Evolutionary conservation across 2,797 vertebrate genomes (phyloP).

Genomic region (Enteromius thamalakanensis): DNA sequence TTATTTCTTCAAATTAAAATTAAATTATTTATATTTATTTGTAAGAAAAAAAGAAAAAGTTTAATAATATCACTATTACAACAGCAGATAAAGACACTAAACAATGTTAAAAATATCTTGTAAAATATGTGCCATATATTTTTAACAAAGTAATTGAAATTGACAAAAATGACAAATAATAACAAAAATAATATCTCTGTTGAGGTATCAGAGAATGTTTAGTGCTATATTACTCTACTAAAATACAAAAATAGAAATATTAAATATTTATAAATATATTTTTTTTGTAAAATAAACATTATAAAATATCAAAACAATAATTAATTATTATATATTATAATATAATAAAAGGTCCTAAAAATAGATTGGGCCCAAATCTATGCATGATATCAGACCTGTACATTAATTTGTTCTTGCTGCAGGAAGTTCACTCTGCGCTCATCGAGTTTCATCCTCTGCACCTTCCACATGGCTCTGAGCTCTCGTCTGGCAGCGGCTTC

Average conservation of each 20-base stretch:
- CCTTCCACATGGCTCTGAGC: conserved; percentile 88
- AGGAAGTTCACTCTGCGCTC: conserved; percentile 84
- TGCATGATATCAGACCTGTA: conserved; percentile 74
- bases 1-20: no score
- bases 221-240: background rate
- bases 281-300: no score
- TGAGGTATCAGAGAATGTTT: no score
- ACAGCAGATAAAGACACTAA: no score
- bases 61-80: no score
- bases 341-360: background rate
- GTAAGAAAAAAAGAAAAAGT: no score
- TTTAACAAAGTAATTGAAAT: background rate
- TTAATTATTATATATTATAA: no score
- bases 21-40: no score
- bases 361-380: background rate
- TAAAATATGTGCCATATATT: background rate
- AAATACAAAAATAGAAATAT: background rate
- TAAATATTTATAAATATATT: background rate
- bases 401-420: conserved; percentile 73
- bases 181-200: background rate
- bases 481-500: conserved; percentile 90
- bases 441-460: conserved; percentile 85
- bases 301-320: no score
- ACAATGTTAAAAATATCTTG: no score
- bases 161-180: no score